Evolutionary conservation across 53 echinoderm and acorn worm genomes (phyloP).

Genomic region (Holothuria leucospilota): DNA sequence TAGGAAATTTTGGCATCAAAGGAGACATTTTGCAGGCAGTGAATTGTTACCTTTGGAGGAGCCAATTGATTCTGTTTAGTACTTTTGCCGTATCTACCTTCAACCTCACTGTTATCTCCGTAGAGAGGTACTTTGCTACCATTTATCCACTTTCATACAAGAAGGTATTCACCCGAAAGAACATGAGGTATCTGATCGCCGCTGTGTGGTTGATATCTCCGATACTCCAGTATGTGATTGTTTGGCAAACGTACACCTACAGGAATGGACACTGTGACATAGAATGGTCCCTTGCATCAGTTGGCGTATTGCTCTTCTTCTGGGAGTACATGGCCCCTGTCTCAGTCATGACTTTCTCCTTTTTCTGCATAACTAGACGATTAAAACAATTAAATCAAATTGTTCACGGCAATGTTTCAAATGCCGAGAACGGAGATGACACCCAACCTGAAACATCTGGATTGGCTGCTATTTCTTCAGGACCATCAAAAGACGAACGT

Average conservation of each 20-base stretch:
- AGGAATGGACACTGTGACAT: background rate
- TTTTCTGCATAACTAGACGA: conserved; percentile 51
- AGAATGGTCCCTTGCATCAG: conserved; percentile 1
- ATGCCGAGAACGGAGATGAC: too few relatives aligned
- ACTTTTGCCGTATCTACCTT: conserved; percentile 78
- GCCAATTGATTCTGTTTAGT: conserved; percentile 57
- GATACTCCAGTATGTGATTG: conserved; percentile 48
- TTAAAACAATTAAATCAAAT: conserved; percentile 49
- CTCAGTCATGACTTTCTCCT: conserved; percentile 75
- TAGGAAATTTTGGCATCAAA: background rate
- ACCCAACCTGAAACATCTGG: too few relatives aligned
- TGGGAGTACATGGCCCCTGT: conserved; percentile 83
- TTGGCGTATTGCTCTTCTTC: conserved; percentile 71
- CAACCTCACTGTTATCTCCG: conserved; percentile 76
- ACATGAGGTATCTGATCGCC: background rate
- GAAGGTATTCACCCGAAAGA: conserved; percentile 59
- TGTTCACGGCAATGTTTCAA: background rate
- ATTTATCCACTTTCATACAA: conserved; percentile 78
- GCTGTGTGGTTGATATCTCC: conserved; percentile 53
- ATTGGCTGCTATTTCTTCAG: too few relatives aligned
- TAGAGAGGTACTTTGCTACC: conserved; percentile 80
- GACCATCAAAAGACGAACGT: too few relatives aligned
- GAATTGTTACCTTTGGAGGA: conserved; percentile 80
- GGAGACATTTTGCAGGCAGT: conserved; percentile 38
- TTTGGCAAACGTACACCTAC: background rate